These are phyloP conservation scores for Amblyjoppa fuscipennis DNA, from an alignment of 2,888 invertebrate genomes.

Conservation along the genomic window DNA sequence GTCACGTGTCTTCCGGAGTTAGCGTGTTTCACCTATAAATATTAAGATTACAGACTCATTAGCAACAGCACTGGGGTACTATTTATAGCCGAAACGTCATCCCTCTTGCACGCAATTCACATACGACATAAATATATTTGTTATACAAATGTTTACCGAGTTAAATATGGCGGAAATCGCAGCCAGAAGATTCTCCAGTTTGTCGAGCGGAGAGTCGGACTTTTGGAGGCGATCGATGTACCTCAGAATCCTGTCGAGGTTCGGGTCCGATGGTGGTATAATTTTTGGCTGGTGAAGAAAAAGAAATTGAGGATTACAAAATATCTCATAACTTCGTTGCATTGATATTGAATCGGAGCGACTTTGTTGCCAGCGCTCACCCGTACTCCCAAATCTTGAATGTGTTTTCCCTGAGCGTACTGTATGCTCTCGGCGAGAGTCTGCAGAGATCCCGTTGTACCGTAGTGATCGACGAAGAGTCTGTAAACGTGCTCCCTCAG, in stretches of 20 bases:
- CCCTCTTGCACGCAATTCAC: neutral
- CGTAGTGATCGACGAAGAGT: conserved; percentile 95
- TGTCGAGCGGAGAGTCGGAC: conserved; percentile 96
- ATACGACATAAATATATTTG: neutral
- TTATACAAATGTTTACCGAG: conserved; percentile 86
- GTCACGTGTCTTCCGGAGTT: conserved; percentile 86
- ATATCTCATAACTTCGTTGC: neutral
- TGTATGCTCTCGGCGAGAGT: conserved; percentile 91
- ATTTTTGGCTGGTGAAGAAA: conserved; percentile 87
- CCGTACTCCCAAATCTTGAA: conserved; percentile 90
- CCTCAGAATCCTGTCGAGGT: conserved; percentile 92
- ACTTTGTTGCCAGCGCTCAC: conserved; percentile 82
- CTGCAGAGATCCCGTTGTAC: conserved; percentile 90
- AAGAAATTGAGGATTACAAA: neutral
- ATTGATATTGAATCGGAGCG: neutral
- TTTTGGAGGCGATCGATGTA: conserved; percentile 94
- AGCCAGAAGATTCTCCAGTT: conserved; percentile 95
- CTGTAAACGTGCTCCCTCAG: conserved; percentile 93
- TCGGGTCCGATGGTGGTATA: conserved; percentile 91
- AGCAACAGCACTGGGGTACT: conserved; percentile 6
- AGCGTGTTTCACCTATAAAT: conserved; percentile 89
- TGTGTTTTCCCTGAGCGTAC: conserved; percentile 89
- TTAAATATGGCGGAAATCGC: conserved; percentile 95
- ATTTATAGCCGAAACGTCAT: neutral
- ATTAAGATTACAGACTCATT: conserved; percentile 4